Evolutionary conservation across 2,888 invertebrate species (phyloP), one percentile per base, ranked within the genome.

Genomic region (Lottia scabra): DNA sequence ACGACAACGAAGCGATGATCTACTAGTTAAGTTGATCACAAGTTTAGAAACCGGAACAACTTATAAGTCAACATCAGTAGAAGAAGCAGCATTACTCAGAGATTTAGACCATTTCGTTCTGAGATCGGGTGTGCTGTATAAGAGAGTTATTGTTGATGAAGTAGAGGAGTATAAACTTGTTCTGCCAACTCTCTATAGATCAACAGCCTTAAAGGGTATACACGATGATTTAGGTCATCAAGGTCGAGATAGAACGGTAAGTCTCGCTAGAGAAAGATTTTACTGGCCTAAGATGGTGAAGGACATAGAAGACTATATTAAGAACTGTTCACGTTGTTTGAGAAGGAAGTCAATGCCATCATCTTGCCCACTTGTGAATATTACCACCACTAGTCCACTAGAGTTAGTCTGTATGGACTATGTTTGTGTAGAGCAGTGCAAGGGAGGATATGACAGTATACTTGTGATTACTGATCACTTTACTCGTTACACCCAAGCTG

Each of bases 141-240:
- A 13, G 3, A 10, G 56, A 23, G 19, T 56, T 56, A 23, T 23
- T 12, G 10, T 19, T n/a, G 56, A 56, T 56, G 56, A 23, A 23
- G 56, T 19, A 56, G 19, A 23, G 27, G 19, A 63, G 5, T 26
- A 65, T 43, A 76, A 75, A 65, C 43, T 77, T 15, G 72, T 78
- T 3, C 26, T 74, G 8, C 77, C 75, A 26, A n/a, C 27, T 26
- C 48, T 65, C 65, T 70, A 68, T 13, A 67, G 56, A 8, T 10
- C 19, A 16, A 13, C 45, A 6, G 74, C 73, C 1, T 16, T 68
- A 12, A n/a, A 72, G 10, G 65, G 72, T n/a, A 56, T 77, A n/a
- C 78, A 78, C 63, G 67, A 74, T 43, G 72, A 74, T 23, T 73
- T 79, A 74, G 77, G 75, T 16, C 78, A 79, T 68, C 66, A 74